A percentile compares a stretch with the other conserved stretches of the same genome.
Evolutionary conservation across 64 coral and sea anemone genomes (phyloP).

Genomic region (Pocillopora damicornis): DNA sequence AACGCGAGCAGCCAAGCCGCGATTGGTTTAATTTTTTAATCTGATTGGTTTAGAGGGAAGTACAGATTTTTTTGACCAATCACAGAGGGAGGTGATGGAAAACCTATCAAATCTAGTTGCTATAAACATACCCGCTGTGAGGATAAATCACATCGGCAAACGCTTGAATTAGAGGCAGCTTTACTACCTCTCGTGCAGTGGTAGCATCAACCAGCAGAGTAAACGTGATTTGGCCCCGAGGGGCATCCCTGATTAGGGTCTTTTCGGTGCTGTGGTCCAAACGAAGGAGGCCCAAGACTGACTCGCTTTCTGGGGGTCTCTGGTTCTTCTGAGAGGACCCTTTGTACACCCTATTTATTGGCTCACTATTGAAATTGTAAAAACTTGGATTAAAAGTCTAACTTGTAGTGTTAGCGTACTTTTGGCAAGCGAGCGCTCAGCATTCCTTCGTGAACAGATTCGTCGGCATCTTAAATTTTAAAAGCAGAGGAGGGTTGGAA

Average conservation of each 20-base stretch:
- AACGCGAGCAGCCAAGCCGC: too few relatives aligned
- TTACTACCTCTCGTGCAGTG: constrained; percentile 35
- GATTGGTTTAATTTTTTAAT: too few relatives aligned
- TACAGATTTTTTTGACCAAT: too few relatives aligned
- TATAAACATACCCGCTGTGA: constrained; percentile 53
- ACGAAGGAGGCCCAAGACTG: constrained; percentile 52
- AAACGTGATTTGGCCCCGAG: constrained; percentile 65
- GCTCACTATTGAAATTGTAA: constrained; percentile 24
- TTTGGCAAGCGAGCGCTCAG: too few relatives aligned
- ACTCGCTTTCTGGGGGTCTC: neutral
- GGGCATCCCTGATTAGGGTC: constrained; percentile 38
- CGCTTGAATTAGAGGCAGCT: constrained; percentile 68
- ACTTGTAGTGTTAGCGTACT: too few relatives aligned
- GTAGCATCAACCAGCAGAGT: constrained; percentile 64
- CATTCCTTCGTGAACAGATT: too few relatives aligned
- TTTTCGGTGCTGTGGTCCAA: constrained; percentile 66
- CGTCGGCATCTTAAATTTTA: too few relatives aligned
- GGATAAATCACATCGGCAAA: constrained; percentile 49
- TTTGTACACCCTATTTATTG: neutral
- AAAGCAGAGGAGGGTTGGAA: too few relatives aligned
- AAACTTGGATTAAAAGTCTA: neutral
- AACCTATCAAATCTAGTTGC: neutral
- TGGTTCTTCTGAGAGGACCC: neutral
- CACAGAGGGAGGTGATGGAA: too few relatives aligned
- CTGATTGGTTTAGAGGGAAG: too few relatives aligned